A percentile compares a stretch with the other conserved stretches of the same genome.
These are phyloP conservation scores for Spinus pinus DNA, from an alignment of 2,797 vertebrate species.

Conservation along the genomic window DNA sequence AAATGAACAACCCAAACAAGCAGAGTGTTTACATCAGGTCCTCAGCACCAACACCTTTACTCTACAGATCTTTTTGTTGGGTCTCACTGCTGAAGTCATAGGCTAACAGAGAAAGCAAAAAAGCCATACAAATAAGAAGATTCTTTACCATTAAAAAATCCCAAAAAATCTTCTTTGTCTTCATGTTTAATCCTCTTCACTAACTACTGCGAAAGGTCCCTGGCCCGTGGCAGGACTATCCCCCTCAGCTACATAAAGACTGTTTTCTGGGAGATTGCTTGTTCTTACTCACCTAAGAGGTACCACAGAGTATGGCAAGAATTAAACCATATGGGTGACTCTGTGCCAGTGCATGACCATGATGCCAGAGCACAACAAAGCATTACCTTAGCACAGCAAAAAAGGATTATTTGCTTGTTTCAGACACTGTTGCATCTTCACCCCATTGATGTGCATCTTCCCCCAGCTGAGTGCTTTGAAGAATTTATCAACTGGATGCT, in stretches of 20 bases:
- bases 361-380: not conserved
- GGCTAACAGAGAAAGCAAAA: not conserved
- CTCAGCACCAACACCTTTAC: not conserved
- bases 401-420: not conserved
- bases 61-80: not conserved
- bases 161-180: not conserved
- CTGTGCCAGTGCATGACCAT: not conserved
- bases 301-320: not conserved
- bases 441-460: not conserved
- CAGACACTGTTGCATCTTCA: not conserved
- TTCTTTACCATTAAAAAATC: not conserved
- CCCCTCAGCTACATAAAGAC: not conserved
- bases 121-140: not conserved
- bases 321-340: not conserved
- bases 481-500: not conserved
- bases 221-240: not conserved
- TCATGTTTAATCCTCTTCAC: not conserved
- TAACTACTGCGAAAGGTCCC: not conserved
- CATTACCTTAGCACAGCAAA: not conserved
- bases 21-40: not conserved
- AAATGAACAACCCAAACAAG: accelerated
- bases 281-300: not conserved
- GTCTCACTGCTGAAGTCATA: not conserved
- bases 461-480: accelerated
- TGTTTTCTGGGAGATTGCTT: not conserved